A percentile compares a stretch with the other conserved stretches of the same genome.
These are phyloP conservation scores for Sceloporus tristichus DNA, from an alignment of 2,113 vertebrate species.

Conservation along the genomic window DNA sequence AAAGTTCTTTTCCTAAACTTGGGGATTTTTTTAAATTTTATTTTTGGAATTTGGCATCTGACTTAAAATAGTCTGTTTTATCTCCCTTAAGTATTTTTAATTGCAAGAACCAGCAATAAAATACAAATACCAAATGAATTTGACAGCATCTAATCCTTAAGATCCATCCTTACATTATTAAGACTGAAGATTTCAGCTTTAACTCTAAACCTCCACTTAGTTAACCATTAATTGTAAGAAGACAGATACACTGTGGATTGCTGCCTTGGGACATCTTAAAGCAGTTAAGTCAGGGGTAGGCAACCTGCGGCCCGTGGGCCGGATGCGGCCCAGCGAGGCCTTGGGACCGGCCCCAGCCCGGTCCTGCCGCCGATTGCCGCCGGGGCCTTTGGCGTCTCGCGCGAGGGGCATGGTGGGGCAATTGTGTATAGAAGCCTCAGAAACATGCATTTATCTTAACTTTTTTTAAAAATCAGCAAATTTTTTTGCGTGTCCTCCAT, in stretches of 20 bases:
- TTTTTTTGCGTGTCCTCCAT: too few relatives aligned
- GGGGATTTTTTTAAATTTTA: neutral
- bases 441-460: too few relatives aligned
- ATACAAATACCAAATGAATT: neutral
- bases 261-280: neutral
- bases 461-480: too few relatives aligned
- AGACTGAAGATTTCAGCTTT: slow-evolving; percentile 8
- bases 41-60: neutral
- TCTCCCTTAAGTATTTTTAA: slow-evolving; percentile 10
- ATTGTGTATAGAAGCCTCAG: too few relatives aligned
- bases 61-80: neutral
- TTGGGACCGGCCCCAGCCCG: too few relatives aligned
- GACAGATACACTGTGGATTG: neutral
- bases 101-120: slow-evolving; percentile 38
- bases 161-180: slow-evolving; percentile 5
- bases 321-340: too few relatives aligned
- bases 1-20: slow-evolving; percentile 27
- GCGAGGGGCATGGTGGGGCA: too few relatives aligned
- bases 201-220: neutral
- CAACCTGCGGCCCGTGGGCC: too few relatives aligned
- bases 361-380: too few relatives aligned
- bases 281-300: neutral
- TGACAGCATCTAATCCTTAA: slow-evolving; percentile 51
- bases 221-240: neutral
- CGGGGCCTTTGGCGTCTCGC: too few relatives aligned